phyloP scores from a whole-genome alignment of 2,797 vertebrate species.

The Cyclopterus lumpus region DNA sequence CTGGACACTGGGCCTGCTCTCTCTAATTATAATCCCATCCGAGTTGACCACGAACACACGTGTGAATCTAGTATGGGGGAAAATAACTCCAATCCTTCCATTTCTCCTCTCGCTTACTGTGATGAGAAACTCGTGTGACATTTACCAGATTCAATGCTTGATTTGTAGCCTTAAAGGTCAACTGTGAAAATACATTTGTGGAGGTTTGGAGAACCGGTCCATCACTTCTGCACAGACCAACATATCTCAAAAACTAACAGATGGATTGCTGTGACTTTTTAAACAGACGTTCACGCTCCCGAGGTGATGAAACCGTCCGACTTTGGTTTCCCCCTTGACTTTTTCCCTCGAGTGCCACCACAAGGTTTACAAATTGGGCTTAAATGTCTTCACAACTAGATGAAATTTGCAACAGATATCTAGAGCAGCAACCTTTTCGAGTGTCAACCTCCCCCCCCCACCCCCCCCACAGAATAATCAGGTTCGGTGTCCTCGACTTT shows the following conservation, averaged over 20 bases:
- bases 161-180: constrained; percentile 24
- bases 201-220: not conserved
- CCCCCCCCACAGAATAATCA: no score
- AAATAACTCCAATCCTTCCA: constrained; percentile 47
- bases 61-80: constrained; percentile 25
- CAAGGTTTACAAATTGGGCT: not conserved
- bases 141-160: constrained; percentile 27
- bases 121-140: not conserved
- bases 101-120: constrained; percentile 12
- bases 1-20: constrained; percentile 20
- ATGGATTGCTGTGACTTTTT: not conserved
- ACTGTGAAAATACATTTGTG: not conserved
- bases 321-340: not conserved
- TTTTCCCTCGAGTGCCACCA: not conserved
- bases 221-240: not conserved
- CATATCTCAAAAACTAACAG: not conserved
- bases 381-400: not conserved
- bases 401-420: not conserved
- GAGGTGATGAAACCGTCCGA: not conserved
- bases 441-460: not conserved
- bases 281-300: not conserved
- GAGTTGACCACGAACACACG: constrained; percentile 18
- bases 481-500: not conserved
- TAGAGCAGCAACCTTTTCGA: not conserved
- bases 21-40: constrained; percentile 38